Evolutionary conservation across 2,113 vertebrate species (phyloP).

Genomic region (Isichthys henryi): DNA sequence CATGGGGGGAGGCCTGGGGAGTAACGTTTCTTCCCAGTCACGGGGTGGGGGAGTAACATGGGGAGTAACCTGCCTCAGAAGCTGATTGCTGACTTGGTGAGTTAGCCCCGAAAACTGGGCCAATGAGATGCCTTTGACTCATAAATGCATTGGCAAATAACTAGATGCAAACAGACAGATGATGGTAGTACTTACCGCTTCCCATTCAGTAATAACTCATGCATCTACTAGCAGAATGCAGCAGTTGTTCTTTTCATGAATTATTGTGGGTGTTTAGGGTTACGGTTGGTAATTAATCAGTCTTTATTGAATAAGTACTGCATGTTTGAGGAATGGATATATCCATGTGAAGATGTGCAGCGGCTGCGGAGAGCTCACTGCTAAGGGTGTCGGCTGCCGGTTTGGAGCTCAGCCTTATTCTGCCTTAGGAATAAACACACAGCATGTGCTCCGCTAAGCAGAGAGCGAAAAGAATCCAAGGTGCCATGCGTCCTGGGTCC

Average conservation of each 20-base stretch:
- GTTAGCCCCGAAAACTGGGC: not conserved
- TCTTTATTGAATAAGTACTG: not conserved
- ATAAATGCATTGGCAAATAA: not conserved
- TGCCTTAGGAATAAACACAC: not conserved
- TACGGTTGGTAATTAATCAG: not conserved
- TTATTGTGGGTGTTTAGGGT: not conserved
- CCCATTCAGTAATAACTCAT: not conserved
- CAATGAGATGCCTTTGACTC: not conserved
- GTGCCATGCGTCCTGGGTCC: slow-evolving; percentile 19
- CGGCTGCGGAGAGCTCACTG: not conserved
- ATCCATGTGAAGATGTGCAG: not conserved
- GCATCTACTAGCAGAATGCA: not conserved
- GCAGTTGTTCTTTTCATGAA: not conserved
- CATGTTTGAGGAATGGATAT: not conserved
- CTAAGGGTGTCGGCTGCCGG: not conserved
- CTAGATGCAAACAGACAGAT: not conserved
- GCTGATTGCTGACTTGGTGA: not conserved
- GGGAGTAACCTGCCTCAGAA: not conserved
- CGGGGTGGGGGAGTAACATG: no score
- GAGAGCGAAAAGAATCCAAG: slow-evolving; percentile 29
- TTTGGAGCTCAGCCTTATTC: not conserved
- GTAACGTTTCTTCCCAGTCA: no score
- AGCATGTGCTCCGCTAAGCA: slow-evolving; percentile 17
- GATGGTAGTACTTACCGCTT: not conserved
- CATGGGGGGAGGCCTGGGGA: no score